Evolutionary conservation across 2,797 vertebrate species (phyloP).

Genomic region (Crenichthys baileyi): DNA sequence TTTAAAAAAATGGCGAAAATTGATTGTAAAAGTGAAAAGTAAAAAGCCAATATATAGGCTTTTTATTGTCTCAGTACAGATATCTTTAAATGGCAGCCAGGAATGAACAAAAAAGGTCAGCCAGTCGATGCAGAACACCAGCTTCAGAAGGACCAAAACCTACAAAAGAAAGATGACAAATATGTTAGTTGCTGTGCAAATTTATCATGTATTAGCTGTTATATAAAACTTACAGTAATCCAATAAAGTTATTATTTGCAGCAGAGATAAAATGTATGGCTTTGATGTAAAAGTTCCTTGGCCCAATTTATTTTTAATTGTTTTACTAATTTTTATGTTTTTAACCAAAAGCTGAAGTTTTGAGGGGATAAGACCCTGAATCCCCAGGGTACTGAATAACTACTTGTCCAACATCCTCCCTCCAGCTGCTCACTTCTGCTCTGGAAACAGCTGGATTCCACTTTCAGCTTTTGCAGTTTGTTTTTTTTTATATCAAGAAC

Average conservation of each 20-base stretch:
- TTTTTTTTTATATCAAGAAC: background rate
- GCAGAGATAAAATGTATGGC: background rate
- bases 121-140: slow-evolving; percentile 17
- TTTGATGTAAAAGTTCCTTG: background rate
- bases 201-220: background rate
- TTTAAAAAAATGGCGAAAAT: slow-evolving; percentile 14
- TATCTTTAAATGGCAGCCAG: slow-evolving; percentile 10
- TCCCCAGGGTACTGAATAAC: background rate
- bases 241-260: too few relatives aligned
- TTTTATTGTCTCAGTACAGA: slow-evolving; percentile 16
- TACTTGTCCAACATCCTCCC: background rate
- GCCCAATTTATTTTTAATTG: background rate
- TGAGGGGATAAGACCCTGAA: background rate
- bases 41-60: slow-evolving; percentile 6
- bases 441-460: background rate
- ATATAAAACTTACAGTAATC: too few relatives aligned
- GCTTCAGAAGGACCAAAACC: slow-evolving; percentile 37
- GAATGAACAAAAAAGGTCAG: background rate
- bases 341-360: background rate
- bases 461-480: background rate
- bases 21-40: slow-evolving; percentile 2
- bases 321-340: background rate
- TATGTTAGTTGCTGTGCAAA: background rate
- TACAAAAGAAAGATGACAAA: slow-evolving; percentile 22
- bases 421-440: background rate